Conservation (phyloP, 1,140 invertebrate genomes). For the Spodoptera frugiperda region DNA sequence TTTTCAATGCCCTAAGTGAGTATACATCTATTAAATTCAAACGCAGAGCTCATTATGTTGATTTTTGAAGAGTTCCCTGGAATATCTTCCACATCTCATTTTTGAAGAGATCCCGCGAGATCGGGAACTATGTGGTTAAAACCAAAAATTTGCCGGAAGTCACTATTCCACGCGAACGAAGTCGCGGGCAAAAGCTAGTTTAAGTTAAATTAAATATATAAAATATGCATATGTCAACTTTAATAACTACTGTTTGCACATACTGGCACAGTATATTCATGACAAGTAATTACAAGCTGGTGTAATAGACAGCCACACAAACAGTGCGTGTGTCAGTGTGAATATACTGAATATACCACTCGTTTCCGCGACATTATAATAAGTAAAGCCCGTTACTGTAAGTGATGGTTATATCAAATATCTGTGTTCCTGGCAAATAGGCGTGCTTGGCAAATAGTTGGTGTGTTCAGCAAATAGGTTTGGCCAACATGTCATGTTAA, state of each 20-base stretch:
- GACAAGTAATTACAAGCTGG: slow-evolving; percentile 45
- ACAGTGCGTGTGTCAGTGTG: slow-evolving; percentile 16
- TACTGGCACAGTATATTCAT: slow-evolving; percentile 37
- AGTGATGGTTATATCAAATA: slow-evolving; percentile 49
- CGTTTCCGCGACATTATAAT: slow-evolving; percentile 46
- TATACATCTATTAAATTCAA: no score
- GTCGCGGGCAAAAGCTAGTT: no score
- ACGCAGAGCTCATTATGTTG: no score
- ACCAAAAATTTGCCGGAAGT: no score
- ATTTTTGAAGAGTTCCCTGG: no score
- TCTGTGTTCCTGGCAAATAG: slow-evolving; percentile 39
- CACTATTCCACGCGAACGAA: no score
- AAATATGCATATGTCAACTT: not conserved
- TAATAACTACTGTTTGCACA: slow-evolving; percentile 49
- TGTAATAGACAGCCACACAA: slow-evolving; percentile 40
- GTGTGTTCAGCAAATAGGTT: slow-evolving; percentile 37
- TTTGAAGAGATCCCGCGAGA: no score
- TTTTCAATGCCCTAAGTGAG: no score
- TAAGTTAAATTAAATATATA: slow-evolving; percentile 8
- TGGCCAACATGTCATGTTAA: slow-evolving; percentile 39
- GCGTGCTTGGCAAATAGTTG: slow-evolving; percentile 37
- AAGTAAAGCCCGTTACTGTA: slow-evolving; percentile 42
- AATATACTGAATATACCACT: not conserved
- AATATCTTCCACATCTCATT: no score
- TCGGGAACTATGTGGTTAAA: no score